Evolutionary conservation across 2,888 invertebrate species (phyloP), one percentile per base, ranked within the genome.

Genomic region (Platycheirus rosarum): DNA sequence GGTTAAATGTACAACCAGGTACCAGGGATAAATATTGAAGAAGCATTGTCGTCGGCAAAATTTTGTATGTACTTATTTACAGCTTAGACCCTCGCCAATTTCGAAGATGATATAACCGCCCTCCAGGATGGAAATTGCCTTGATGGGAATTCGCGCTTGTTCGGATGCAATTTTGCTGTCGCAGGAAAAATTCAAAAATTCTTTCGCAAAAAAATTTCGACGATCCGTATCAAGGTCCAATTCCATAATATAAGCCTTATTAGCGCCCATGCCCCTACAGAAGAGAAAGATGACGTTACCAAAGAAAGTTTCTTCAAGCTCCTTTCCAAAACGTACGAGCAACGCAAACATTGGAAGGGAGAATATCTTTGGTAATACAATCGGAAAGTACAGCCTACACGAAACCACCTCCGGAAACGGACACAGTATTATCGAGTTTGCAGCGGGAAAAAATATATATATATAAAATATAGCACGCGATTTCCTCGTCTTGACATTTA

Each of bases 241-340:
- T 66, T 49, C n/a, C n/a, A 9, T 42, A 29, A 18, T 11, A 69
- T n/a, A n/a, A n/a, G n/a, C n/a, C 68, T 26, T 55, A 16, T n/a
- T n/a, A 42, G 44, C 42, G 29, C 48, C 32, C 26, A 44, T 23
- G 32, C 18, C 42, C 37, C 42, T 42, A 26, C 63, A 14, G 63
- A 63, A 29, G 46, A 23, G 13, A 46, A 63, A 29, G 63, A 63
- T 13, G 51, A 71, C 9, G 29, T 29, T 35, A 44, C 37, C 49
- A 66, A 66, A 48, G 66, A 74, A 23, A 20, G 2, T 9, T 66
- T 66, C 44, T 53, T 49, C 13, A 65, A 44, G 48, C 53, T 8
- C 26, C 63, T 57, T 14, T 51, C 53, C 2, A 16, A 40, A 29
- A 20, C 51, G 8, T 68, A 66, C 26, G 57, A 75, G 48, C 49